These are phyloP conservation scores for Turritopsis dohrnii DNA, from an alignment of 30 jellyfish, hydroid and myxozoan species.

Conservation along the genomic window DNA sequence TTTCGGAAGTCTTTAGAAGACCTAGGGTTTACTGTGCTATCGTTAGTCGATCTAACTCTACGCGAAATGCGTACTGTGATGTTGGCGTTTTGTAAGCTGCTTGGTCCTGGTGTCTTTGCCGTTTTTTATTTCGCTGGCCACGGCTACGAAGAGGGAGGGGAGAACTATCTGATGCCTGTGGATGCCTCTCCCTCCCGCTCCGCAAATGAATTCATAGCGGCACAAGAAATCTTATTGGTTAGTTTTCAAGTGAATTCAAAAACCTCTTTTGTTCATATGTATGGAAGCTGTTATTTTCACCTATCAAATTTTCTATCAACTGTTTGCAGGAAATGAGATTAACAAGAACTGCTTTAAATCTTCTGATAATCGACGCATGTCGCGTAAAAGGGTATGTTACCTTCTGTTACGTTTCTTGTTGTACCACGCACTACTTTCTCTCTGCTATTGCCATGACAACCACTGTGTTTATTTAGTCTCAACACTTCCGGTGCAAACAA, in stretches of 20 bases:
- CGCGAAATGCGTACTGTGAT: constrained; percentile 75
- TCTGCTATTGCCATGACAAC: not conserved
- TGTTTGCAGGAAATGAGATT: constrained; percentile 84
- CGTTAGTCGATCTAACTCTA: constrained; percentile 57
- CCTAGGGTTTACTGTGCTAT: constrained; percentile 64
- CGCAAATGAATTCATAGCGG: constrained; percentile 58
- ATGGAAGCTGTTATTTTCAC: not conserved
- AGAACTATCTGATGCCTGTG: constrained; percentile 75
- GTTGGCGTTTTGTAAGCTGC: constrained; percentile 67
- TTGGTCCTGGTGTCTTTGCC: constrained; percentile 93
- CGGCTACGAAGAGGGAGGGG: constrained; percentile 88
- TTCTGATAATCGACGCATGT: constrained; percentile 82
- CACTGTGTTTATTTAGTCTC: constrained; percentile 2
- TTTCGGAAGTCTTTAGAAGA: constrained; percentile 47
- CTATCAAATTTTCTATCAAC: too few species aligned
- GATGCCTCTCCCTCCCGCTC: constrained; percentile 46
- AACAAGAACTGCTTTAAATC: constrained; percentile 53
- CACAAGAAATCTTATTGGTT: constrained; percentile 54
- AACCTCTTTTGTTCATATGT: not conserved
- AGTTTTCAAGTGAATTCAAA: not conserved
- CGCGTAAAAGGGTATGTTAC: constrained; percentile 49
- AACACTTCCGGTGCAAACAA: constrained; percentile 27
- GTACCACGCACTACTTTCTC: not conserved
- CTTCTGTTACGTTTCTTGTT: not conserved
- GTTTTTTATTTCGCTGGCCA: constrained; percentile 92